A percentile compares a stretch with the other conserved stretches of the same genome.
Evolutionary conservation across 2,797 vertebrate genomes (phyloP).

Genomic region (Propithecus perrieri): DNA sequence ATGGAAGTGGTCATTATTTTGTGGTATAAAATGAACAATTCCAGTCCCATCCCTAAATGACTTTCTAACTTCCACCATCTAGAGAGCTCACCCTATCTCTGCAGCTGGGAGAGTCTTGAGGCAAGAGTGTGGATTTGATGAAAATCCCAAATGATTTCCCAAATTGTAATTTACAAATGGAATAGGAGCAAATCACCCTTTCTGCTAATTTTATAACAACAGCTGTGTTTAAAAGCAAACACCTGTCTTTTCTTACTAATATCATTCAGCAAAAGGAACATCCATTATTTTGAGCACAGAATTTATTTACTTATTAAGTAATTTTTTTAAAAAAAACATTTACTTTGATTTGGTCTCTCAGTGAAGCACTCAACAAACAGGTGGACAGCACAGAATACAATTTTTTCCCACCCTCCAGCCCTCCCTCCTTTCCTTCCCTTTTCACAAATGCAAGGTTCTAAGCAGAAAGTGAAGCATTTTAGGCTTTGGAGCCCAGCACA

Average conservation of each 20-base stretch:
- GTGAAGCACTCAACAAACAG: background rate
- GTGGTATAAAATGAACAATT: background rate
- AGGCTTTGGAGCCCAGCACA: background rate
- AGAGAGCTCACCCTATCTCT: background rate
- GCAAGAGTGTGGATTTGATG: background rate
- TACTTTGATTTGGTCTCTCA: background rate
- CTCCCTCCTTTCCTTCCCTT: background rate
- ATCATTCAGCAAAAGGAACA: background rate
- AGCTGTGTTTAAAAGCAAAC: conserved; percentile 24
- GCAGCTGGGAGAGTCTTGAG: background rate
- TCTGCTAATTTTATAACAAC: background rate
- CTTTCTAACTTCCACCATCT: background rate
- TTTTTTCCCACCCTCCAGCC: too few species aligned
- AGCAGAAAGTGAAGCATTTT: background rate
- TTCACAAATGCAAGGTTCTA: background rate
- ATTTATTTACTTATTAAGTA: background rate
- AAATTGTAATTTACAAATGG: background rate
- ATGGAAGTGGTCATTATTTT: background rate
- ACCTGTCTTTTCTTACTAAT: background rate
- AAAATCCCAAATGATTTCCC: background rate
- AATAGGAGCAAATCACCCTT: background rate
- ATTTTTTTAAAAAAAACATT: background rate
- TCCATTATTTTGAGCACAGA: background rate
- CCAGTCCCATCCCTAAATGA: background rate
- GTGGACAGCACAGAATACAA: background rate